Conservation (phyloP, 2,797 vertebrate genomes). For the Cephalopachus bancanus region DNA sequence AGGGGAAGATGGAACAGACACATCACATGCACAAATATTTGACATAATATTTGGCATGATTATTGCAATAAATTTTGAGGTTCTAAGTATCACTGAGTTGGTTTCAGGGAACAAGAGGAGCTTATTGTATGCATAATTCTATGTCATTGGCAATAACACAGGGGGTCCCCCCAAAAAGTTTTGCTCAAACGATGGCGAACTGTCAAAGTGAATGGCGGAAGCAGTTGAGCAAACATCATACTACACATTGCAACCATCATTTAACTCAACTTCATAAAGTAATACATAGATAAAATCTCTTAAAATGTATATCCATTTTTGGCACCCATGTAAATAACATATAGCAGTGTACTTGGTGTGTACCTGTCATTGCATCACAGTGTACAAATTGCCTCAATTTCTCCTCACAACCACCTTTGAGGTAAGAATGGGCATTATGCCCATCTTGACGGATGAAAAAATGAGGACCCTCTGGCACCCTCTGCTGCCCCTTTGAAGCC, state of each 20-base stretch:
- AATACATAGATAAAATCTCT: too few species aligned
- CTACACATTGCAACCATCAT: too few species aligned
- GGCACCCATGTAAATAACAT: too few species aligned
- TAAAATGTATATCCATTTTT: too few species aligned
- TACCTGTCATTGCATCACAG: rapidly evolving
- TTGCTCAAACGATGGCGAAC: too few species aligned
- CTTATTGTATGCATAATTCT: rapidly evolving
- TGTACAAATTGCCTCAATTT: neutral
- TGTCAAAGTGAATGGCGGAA: too few species aligned
- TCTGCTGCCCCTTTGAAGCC: neutral
- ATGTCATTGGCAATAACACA: neutral
- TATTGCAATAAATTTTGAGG: neutral
- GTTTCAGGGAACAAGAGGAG: too few species aligned
- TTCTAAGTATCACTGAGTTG: neutral
- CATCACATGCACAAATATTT: neutral
- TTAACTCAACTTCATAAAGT: too few species aligned
- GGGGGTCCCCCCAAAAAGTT: too few species aligned
- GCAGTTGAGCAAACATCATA: too few species aligned
- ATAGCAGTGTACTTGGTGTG: too few species aligned
- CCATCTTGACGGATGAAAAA: neutral
- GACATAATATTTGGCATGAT: neutral
- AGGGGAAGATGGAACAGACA: neutral
- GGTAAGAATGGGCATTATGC: too few species aligned
- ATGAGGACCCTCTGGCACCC: neutral
- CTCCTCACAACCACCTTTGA: neutral